Evolutionary conservation across 2,888 invertebrate genomes (phyloP).

Genomic region (Poecilus cupreus): DNA sequence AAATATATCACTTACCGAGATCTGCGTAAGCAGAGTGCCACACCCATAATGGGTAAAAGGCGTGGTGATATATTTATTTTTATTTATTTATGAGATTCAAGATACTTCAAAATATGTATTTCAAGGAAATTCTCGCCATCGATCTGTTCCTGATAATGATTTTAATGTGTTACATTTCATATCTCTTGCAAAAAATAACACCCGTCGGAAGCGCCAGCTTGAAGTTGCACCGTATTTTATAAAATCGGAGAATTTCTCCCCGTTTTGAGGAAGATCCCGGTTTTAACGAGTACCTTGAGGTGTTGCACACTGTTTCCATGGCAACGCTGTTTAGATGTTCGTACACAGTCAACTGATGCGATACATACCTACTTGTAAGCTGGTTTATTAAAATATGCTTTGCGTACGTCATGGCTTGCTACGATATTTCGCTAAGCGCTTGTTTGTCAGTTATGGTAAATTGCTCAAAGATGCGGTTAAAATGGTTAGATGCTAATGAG

Average conservation of each 20-base stretch:
- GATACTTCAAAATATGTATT: no score
- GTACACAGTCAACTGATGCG: slow-evolving; percentile 1
- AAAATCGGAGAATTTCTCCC: not conserved
- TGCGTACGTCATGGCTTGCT: not conserved
- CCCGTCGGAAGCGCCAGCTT: not conserved
- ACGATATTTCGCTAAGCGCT: not conserved
- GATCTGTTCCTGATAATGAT: no score
- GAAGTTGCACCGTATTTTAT: not conserved
- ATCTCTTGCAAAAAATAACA: no score
- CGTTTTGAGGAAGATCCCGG: not conserved
- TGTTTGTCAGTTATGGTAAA: not conserved
- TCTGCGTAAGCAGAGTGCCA: no score
- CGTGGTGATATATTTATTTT: no score
- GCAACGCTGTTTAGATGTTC: not conserved
- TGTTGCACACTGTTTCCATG: not conserved
- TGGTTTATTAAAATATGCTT: slow-evolving; percentile 7
- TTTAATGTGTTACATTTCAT: no score
- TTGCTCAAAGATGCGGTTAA: not conserved
- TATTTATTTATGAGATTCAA: no score
- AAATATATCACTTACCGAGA: no score
- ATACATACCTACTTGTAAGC: not conserved
- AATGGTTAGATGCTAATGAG: slow-evolving; percentile 11
- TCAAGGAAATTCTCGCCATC: no score
- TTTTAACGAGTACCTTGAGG: not conserved
- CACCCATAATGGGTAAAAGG: no score